A percentile compares a stretch with the other conserved stretches of the same genome.
These are phyloP conservation scores for Astropecten irregularis DNA, from an alignment of 53 echinoderm and acorn worm species.

Conservation along the genomic window DNA sequence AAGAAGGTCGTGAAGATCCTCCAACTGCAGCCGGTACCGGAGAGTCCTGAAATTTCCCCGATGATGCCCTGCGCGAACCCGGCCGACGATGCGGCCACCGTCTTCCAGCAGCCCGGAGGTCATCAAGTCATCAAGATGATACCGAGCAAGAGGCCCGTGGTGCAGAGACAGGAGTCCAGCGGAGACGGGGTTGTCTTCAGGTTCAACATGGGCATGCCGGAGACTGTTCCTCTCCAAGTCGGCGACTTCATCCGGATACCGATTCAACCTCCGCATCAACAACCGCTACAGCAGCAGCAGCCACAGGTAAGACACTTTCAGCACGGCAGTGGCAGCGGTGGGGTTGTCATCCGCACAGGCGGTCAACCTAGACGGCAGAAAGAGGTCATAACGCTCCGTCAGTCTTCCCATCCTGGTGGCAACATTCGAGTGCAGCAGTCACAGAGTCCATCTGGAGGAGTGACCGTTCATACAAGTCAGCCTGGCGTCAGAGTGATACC, in stretches of 20 bases:
- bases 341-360: slow-evolving; percentile 41
- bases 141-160: slow-evolving; percentile 12
- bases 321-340: slow-evolving; percentile 8
- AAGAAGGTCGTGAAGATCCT: slow-evolving; percentile 55
- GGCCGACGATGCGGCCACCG: not conserved
- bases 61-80: not conserved
- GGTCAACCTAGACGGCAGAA: slow-evolving; percentile 26
- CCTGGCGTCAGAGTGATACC: slow-evolving; percentile 40
- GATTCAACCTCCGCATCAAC: slow-evolving; percentile 33
- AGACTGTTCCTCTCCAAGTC: slow-evolving; percentile 50
- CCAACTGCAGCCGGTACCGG: slow-evolving; percentile 60
- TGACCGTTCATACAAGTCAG: slow-evolving; percentile 40
- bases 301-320: not conserved
- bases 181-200: slow-evolving; percentile 41
- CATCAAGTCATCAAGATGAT: slow-evolving; percentile 51
- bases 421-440: slow-evolving; percentile 13
- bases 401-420: not conserved
- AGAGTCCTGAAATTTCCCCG: slow-evolving; percentile 7
- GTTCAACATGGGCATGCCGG: slow-evolving; percentile 56
- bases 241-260: slow-evolving; percentile 61
- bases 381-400: slow-evolving; percentile 20
- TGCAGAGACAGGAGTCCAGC: slow-evolving; percentile 45
- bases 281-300: not conserved
- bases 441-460: not conserved
- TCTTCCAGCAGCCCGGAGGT: slow-evolving; percentile 32